Conservation (phyloP, 2,888 invertebrate genomes). For the Synanthedon formicaeformis region DNA sequence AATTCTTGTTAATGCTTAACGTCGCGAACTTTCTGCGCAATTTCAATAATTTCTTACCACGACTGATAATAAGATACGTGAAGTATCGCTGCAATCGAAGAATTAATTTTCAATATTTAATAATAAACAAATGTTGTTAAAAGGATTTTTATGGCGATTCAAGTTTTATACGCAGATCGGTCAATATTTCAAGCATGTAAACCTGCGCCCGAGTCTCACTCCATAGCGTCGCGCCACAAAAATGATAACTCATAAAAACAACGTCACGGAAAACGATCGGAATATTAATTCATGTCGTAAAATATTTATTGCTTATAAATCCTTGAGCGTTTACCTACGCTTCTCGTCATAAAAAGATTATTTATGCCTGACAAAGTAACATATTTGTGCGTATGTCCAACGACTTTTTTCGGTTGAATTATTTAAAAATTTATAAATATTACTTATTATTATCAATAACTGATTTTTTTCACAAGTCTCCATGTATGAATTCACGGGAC, state of each 20-base stretch:
- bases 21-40: not conserved
- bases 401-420: constrained; percentile 60
- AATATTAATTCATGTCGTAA: constrained; percentile 71
- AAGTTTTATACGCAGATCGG: constrained; percentile 52
- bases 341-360: constrained; percentile 70
- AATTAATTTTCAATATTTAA: constrained; percentile 46
- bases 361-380: constrained; percentile 68
- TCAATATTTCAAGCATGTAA: constrained; percentile 48
- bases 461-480: too few relatives aligned
- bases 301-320: constrained; percentile 71
- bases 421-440: constrained; percentile 26
- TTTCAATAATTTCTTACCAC: not conserved
- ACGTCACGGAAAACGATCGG: constrained; percentile 69
- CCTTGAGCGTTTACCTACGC: constrained; percentile 70
- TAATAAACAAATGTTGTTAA: constrained; percentile 54
- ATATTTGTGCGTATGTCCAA: constrained; percentile 64
- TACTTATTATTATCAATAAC: too few relatives aligned
- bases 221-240: constrained; percentile 56
- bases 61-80: not conserved
- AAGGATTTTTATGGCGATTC: constrained; percentile 56
- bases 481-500: too few relatives aligned
- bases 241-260: constrained; percentile 70
- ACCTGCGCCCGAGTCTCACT: constrained; percentile 30
- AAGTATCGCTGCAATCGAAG: not conserved
- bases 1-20: too few relatives aligned